Conservation (phyloP, 2,113 vertebrate species). For the Climacteris rufus region DNA sequence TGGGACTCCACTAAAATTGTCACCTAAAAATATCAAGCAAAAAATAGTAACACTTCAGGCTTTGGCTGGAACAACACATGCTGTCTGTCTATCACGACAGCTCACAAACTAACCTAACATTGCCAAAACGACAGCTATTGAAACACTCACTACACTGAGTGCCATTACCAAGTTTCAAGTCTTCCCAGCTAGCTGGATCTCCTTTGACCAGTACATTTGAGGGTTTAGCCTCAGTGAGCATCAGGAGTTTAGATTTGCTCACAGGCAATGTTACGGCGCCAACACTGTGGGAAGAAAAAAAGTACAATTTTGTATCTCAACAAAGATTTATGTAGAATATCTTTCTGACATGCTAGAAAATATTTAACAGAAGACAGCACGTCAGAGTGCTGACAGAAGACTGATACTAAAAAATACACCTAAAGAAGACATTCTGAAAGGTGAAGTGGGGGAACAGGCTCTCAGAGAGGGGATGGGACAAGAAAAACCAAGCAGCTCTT, state of each 20-base stretch:
- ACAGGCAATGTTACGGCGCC: accelerated
- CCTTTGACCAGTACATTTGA: neutral
- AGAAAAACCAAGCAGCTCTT: accelerated
- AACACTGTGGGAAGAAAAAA: neutral
- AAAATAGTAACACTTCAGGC: constrained; percentile 31
- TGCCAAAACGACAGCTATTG: neutral
- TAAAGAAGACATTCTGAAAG: neutral
- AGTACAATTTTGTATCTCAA: neutral
- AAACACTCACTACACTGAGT: neutral
- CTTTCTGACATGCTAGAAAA: neutral
- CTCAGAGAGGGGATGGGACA: neutral
- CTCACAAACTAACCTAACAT: neutral
- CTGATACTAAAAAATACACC: neutral
- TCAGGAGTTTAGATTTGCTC: neutral
- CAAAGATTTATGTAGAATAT: neutral
- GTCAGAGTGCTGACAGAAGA: neutral
- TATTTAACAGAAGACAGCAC: neutral
- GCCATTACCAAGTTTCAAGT: neutral
- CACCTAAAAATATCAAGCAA: neutral
- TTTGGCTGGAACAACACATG: neutral
- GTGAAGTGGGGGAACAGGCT: neutral
- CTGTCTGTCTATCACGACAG: neutral
- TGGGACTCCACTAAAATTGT: neutral
- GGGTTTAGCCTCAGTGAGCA: neutral
- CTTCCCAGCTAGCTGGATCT: neutral